Base-by-base conservation (phyloP, 1,140 invertebrate species). In the Ceratina calcarata region DNA sequence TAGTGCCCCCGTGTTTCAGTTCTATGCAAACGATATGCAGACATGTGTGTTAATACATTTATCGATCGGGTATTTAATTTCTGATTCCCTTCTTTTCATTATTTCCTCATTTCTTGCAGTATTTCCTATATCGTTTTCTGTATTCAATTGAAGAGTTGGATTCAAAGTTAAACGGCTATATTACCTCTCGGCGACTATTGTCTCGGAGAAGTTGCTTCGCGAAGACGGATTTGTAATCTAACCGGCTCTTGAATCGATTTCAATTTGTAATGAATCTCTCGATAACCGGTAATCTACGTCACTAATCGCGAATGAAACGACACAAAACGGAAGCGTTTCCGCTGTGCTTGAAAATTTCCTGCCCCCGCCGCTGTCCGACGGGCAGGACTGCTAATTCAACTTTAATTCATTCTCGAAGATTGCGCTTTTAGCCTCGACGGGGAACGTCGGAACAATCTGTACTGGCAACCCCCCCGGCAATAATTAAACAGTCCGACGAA, bases 381-480 rank as follows among this genome's bases (percentile, higher is more conserved):
- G 20, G 3, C 49, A 27, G 67, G n/a, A n/a, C 60, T 70, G 71
- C 24, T 24, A 55, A 78, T 78, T 78, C 58, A 55, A 71, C 45
- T 78, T 78, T 71, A 78, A 78, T 62, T 71, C 76, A 13, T 71
- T 71, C 76, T 24, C 16, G 20, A 62, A 64, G 68, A 71, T 71
- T 71, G 57, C 58, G 18, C 67, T 64, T 78, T 78, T 45, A 64
- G 24, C 16, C 15, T 12, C 32, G n/a, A 37, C 15, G 7, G 53
- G 49, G 32, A 76, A 49, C 24, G 12, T 8, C 3, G 24, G 53
- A 64, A 71, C 75, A 22, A 32, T 78, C 24, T 61, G 0, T 2
- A 13, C 16, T 1, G n/a, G 18, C 1, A 45, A 45, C 37, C 37
- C 37, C 37, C 37, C 24, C 65, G 65, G n/a, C 65, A 60, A 76